Base-by-base conservation (phyloP, 2,113 vertebrate species). In the Formicarius rufipectus region DNA sequence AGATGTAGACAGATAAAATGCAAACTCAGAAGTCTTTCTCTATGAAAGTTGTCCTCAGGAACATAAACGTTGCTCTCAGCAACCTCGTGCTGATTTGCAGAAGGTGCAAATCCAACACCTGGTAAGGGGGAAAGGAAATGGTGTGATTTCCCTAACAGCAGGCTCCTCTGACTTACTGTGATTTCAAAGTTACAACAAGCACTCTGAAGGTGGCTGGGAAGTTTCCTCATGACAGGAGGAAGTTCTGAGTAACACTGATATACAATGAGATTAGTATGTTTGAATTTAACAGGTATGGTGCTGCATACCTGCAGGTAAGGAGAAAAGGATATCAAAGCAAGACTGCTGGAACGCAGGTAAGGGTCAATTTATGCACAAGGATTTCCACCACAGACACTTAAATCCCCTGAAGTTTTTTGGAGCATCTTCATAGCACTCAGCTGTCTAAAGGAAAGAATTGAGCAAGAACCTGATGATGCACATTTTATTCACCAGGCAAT, bases 301-400 rank as follows among this genome's bases (percentile, higher is more conserved):
- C 45, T 31, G 45, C 56, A 60, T 40, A 67, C 5, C 75, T 63
- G 31, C 50, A 69, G 55, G 42, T 59, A 71, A 74, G 28, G 22
- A 86, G 31, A 69, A 89, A 84, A 53, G 2, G 2, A 2, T 45
- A 83, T 58, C 78, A 58, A 64, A 89, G 62, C 64, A 31, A 10
- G 33, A 81, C 59, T 0, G 1, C 44, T 60, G 62, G 49, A 78
- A 64, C 44, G 40, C 0, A 0, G n/a, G 40, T 53, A 58, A 73
- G 24, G 21, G 73, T 79, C 20, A 53, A 17, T 45, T 82, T 74
- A 83, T 2, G 6, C 21, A n/a, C 14, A n/a, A 59, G 72, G 30
- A 66, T 39, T 72, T 89, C n/a, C 62, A 62, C 21, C 42, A 44
- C 37, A 81, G 39, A 31, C 17, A 42, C 17, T 33, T 79, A 45